A percentile compares a stretch with the other conserved stretches of the same genome.
Evolutionary conservation across 2,888 invertebrate species (phyloP).

Genomic region (Euproctis similis): DNA sequence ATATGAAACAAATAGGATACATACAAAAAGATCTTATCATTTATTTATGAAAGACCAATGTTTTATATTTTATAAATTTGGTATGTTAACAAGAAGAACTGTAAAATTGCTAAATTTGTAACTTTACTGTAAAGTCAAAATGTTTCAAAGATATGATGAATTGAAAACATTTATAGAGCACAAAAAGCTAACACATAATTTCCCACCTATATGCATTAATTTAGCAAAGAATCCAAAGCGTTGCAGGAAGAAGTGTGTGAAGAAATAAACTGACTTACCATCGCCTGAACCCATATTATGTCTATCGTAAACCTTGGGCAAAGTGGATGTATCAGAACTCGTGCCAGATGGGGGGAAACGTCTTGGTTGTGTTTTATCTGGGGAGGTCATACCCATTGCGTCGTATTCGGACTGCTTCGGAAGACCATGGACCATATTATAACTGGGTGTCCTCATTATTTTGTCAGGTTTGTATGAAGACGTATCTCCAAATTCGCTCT

Average conservation of each 20-base stretch:
- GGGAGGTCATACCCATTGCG: constrained; percentile 32
- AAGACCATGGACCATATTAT: constrained; percentile 48
- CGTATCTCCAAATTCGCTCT: constrained; percentile 58
- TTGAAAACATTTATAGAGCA: too few relatives aligned
- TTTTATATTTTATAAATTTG: too few relatives aligned
- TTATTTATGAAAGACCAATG: too few relatives aligned
- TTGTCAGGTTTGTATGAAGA: constrained; percentile 58
- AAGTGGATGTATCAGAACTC: constrained; percentile 36
- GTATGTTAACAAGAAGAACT: too few relatives aligned
- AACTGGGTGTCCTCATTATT: constrained; percentile 55
- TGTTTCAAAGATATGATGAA: too few relatives aligned
- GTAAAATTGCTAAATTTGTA: too few relatives aligned
- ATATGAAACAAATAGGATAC: constrained; percentile 3
- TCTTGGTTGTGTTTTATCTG: constrained; percentile 46
- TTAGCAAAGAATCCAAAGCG: constrained; percentile 30
- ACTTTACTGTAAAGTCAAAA: too few relatives aligned
- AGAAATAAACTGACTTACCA: constrained; percentile 45
- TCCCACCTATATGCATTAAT: constrained; percentile 25
- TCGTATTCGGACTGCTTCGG: constrained; percentile 49
- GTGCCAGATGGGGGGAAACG: constrained; percentile 48
- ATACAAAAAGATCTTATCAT: too few relatives aligned
- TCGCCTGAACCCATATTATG: constrained; percentile 55
- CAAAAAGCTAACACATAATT: constrained; percentile 34
- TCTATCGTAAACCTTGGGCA: constrained; percentile 58
- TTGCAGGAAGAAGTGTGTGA: constrained; percentile 15